Base-by-base conservation (phyloP, 2,888 invertebrate species). In the Galerucella calmariensis region DNA sequence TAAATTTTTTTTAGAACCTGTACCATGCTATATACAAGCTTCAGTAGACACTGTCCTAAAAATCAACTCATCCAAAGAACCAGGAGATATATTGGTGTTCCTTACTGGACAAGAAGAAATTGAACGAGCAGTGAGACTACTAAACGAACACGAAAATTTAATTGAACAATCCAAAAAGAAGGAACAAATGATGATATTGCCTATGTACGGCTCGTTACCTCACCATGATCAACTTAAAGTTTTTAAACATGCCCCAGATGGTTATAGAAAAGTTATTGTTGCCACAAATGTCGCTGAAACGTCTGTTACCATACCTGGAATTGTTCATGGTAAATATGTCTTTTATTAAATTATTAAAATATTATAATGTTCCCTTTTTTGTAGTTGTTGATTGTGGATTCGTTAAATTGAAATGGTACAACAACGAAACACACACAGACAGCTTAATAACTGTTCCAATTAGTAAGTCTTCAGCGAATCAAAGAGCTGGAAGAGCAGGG, bases 281-380 rank as follows among this genome's bases (percentile, higher is more conserved):
- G 95, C 98, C 0, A 99, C 98, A 0, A 99, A 99, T 85, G 95
- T 99, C 69, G 98, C 99, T 0, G 99, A 99, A 88, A 96, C 99
- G 0, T 97, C 98, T 1, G 92, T 99, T 20, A 99, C 99, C 0
- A 97, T 99, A 83, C 93, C 95, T 4, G 97, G 97, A 35, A 93
- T 99, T 78, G 93, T 93, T 46, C 97, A 97, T 87, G 95, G 96
- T 96, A 88, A 73, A 73, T 58, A 65, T 65, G 44, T 46, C 11
- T 67, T 63, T 16, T 59, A 48, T 58, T 53, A n/a, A 9, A 46
- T 20, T 44, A 2, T 11, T 6, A 3, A 48, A 12, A 11, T 46
- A 6, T 35, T n/a, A 20, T 58, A 41, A 53, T 16, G 44, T 46
- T 24, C 20, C 41, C 12, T 46, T 62, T 56, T 67, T 82, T 88